A percentile compares a stretch with the other conserved stretches of the same genome.
Evolutionary conservation across 1,140 invertebrate genomes (phyloP).

Genomic region (Tetragonula clypearis): DNA sequence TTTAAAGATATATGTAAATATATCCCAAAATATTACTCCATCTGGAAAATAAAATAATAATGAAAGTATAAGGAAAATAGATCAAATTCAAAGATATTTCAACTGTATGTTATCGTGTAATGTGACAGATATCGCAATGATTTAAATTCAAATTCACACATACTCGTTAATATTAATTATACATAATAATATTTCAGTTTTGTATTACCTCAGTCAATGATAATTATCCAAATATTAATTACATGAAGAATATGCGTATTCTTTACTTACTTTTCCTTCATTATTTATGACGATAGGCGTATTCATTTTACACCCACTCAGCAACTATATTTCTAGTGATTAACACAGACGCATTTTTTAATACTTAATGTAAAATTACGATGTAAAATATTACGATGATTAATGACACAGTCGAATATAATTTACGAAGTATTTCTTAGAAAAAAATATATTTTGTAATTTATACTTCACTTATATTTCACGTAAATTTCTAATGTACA

Average conservation of each 20-base stretch:
- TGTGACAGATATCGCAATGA: not conserved
- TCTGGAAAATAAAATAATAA: slow-evolving; percentile 32
- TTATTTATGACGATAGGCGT: slow-evolving; percentile 40
- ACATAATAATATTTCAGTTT: not conserved
- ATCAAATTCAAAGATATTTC: not conserved
- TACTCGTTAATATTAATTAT: not conserved
- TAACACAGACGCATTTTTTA: slow-evolving; percentile 45
- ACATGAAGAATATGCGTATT: not conserved
- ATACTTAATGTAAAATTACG: not conserved
- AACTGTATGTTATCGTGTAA: not conserved
- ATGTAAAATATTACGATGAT: not conserved
- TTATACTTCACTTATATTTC: not conserved
- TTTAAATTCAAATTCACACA: not conserved
- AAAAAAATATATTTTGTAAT: not conserved
- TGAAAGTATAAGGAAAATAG: not conserved
- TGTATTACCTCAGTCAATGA: not conserved
- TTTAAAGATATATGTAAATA: slow-evolving; percentile 4
- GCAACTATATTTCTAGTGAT: slow-evolving; percentile 47
- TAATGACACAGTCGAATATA: not conserved
- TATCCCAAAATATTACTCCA: slow-evolving; percentile 22
- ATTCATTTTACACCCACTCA: slow-evolving; percentile 56
- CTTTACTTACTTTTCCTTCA: slow-evolving; percentile 3
- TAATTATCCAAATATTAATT: not conserved
- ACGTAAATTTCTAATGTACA: not conserved
- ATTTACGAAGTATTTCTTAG: not conserved